Base-by-base conservation (phyloP, 2,113 vertebrate genomes). In the Aptenodytes patagonicus region DNA sequence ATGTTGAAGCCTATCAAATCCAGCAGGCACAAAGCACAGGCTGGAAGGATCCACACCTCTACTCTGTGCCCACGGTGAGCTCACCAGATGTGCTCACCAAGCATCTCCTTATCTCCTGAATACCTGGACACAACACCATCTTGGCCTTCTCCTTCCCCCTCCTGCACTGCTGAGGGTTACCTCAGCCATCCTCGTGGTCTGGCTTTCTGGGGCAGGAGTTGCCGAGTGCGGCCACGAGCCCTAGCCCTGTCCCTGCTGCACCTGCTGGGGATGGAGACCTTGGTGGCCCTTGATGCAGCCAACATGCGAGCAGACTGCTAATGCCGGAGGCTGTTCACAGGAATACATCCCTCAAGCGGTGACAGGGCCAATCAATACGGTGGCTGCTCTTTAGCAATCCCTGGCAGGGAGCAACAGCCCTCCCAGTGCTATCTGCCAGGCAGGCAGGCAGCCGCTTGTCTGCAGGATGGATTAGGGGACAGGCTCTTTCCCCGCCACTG, bases 211-310 rank as follows among this genome's bases (percentile, higher is more conserved):
- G 47, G 15, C 5, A n/a, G 66, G 52, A 54, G 29, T 7, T 55
- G 13, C 38, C 4, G 6, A 36, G n/a, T 2, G 17, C 1, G 2
- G 22, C 64, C 82, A 18, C 0, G 0, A 54, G 47, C 55, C 34
- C 14, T 3, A 42, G 34, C 19, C 60, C 24, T 68, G 78, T 17
- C 52, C 65, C 66, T 26, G 31, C 61, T 38, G 71, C 38, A 1
- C n/a, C 34, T 47, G 49, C 42, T 0, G 1, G 42, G 71, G 66
- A 26, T 26, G 57, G 52, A 81, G 52, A 65, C 20, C 65, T 47
- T 4, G 34, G 49, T 57, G 82, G 54, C 36, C 46, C n/a, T 58
- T 25, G 65, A 13, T 65, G 61, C 52, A 58, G 70, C 38, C 70
- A 26, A 28, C 22, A 3, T 2, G 20, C 0, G 13, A 52, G 22